Conservation (phyloP, 2,113 vertebrate genomes). For the Leptosomus discolor region DNA sequence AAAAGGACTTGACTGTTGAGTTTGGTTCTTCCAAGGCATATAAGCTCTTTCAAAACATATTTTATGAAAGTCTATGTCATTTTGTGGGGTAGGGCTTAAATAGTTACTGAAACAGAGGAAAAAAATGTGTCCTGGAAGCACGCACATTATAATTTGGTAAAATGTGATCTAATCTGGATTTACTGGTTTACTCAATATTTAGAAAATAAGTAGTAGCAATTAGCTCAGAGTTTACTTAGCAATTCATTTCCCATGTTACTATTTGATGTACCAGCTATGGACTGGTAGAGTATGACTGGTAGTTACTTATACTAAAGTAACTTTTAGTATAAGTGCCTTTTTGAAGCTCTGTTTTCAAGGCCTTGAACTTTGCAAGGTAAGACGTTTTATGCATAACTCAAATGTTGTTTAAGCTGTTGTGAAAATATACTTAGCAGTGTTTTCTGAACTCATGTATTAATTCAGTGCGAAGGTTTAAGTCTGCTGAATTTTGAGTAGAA, state of each 20-base stretch:
- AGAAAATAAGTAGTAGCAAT: not conserved
- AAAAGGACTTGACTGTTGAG: not conserved
- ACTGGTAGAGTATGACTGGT: not conserved
- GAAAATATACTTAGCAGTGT: not conserved
- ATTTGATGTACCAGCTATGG: not conserved
- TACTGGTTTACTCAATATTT: not conserved
- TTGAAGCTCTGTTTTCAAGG: not conserved
- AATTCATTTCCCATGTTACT: not conserved
- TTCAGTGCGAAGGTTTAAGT: not conserved
- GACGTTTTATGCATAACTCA: not conserved
- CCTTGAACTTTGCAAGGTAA: not conserved
- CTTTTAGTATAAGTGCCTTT: not conserved
- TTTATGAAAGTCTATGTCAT: not conserved
- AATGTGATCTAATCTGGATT: not conserved
- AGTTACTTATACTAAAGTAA: too few species aligned
- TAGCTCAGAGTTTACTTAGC: not conserved
- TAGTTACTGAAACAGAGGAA: not conserved
- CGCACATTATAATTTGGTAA: not conserved
- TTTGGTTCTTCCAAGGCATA: not conserved
- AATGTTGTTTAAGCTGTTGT: not conserved
- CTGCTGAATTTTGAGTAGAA: not conserved
- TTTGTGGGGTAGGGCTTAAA: not conserved
- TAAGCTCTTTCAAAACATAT: not conserved
- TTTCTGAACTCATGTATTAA: not conserved
- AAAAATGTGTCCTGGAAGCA: not conserved